Conservation (phyloP, 2,113 vertebrate genomes). For the Tretioscincus oriximinensis region DNA sequence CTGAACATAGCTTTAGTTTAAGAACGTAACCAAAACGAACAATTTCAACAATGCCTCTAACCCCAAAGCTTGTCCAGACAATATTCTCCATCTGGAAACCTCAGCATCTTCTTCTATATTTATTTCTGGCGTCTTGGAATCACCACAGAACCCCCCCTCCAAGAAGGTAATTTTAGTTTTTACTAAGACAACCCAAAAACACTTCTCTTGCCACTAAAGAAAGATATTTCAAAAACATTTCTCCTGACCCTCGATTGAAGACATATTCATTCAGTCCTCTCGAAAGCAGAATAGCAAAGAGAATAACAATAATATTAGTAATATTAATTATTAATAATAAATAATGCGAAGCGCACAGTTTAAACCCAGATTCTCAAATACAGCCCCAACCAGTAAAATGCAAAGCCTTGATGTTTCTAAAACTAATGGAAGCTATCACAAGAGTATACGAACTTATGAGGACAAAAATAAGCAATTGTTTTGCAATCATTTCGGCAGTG, state of each 20-base stretch:
- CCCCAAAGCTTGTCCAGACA: not conserved
- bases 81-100: no score
- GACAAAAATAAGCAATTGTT: not conserved
- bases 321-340: no score
- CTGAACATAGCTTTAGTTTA: not conserved
- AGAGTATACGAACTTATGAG: rapidly evolving
- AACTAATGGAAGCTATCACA: not conserved
- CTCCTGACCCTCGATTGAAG: not conserved
- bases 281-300: not conserved
- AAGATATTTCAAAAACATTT: not conserved
- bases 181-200: no score
- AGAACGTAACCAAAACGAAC: not conserved
- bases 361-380: no score
- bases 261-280: not conserved
- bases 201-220: not conserved
- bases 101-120: not conserved
- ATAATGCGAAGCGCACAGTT: not conserved
- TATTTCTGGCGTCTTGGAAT: not conserved
- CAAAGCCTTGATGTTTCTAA: not conserved
- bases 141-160: no score
- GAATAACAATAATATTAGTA: not conserved
- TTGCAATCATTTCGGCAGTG: not conserved
- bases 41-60: no score
- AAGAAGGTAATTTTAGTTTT: not conserved
- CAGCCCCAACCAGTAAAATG: no score